These are phyloP conservation scores for Catotricha subobsoleta DNA, from an alignment of 2,888 invertebrate genomes.

Conservation along the genomic window DNA sequence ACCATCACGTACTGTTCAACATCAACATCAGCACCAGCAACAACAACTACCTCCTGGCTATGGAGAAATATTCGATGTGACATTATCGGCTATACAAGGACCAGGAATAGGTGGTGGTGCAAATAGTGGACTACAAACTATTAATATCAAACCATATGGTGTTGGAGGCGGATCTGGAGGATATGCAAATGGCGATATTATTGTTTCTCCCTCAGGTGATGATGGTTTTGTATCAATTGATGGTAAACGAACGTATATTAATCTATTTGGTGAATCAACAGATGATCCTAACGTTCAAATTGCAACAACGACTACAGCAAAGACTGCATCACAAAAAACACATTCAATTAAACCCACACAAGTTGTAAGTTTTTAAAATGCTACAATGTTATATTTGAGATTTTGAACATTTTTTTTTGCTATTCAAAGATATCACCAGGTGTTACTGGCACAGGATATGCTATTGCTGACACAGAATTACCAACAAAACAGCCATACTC, in stretches of 20 bases:
- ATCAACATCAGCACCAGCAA: too few relatives aligned
- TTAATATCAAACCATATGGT: conserved; percentile 18
- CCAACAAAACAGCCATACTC: conserved; percentile 8
- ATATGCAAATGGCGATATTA: conserved; percentile 41
- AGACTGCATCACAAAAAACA: conserved; percentile 19
- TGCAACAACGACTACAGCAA: conserved; percentile 22
- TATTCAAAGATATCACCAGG: conserved; percentile 17
- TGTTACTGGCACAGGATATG: conserved; percentile 44
- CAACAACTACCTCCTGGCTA: conserved; percentile 32
- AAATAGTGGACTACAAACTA: conserved; percentile 27
- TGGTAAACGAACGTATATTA: conserved; percentile 74
- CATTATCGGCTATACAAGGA: conserved; percentile 74
- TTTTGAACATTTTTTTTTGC: neutral
- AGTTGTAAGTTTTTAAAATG: conserved; percentile 2
- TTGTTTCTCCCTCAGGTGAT: conserved; percentile 59
- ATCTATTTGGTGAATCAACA: conserved; percentile 52
- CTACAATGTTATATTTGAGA: neutral
- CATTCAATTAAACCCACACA: conserved; percentile 18
- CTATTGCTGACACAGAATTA: conserved; percentile 42
- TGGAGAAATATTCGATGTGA: conserved; percentile 75
- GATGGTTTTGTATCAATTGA: conserved; percentile 84
- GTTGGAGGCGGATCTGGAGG: conserved; percentile 23
- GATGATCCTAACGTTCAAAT: conserved; percentile 20
- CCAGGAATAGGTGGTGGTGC: conserved; percentile 28
- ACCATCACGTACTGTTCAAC: too few relatives aligned